These are phyloP conservation scores for Psittacara wagleri DNA, from an alignment of 2,113 vertebrate genomes.

Conservation along the genomic window DNA sequence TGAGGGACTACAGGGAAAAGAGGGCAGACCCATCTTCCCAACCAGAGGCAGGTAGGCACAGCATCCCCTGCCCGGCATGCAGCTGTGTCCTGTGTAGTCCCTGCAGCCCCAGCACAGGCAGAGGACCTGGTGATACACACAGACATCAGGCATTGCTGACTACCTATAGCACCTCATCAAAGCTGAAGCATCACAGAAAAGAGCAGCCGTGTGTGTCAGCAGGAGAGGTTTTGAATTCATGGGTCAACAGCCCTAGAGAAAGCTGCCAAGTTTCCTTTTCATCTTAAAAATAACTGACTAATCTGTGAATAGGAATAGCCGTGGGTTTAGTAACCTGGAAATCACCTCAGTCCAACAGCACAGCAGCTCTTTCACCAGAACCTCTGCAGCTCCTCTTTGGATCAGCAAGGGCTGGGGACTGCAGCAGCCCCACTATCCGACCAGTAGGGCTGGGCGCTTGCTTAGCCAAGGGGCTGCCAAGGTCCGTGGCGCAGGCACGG, in stretches of 20 bases:
- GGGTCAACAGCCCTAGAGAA: background rate
- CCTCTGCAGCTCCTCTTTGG: background rate
- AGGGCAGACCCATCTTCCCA: background rate
- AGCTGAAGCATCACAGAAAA: background rate
- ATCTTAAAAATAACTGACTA: background rate
- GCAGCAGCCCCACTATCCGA: background rate
- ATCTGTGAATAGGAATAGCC: background rate
- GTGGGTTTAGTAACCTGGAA: background rate
- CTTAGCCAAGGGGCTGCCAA: background rate
- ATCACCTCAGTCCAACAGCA: background rate
- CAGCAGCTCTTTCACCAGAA: background rate
- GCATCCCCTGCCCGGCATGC: background rate
- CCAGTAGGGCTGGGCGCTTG: fast-evolving
- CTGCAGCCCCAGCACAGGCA: background rate
- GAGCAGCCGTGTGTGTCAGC: background rate
- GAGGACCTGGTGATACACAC: fast-evolving
- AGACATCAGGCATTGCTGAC: fast-evolving
- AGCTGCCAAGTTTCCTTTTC: background rate
- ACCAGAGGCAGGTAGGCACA: background rate
- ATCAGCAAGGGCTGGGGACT: background rate
- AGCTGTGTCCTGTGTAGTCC: background rate
- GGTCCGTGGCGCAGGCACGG: fast-evolving
- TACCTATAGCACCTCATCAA: background rate
- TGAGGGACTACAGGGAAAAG: fast-evolving
- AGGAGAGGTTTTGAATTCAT: background rate